A percentile compares a stretch with the other conserved stretches of the same genome.
Evolutionary conservation across 2,888 invertebrate genomes (phyloP).

Genomic region (Sipunculus nudus): DNA sequence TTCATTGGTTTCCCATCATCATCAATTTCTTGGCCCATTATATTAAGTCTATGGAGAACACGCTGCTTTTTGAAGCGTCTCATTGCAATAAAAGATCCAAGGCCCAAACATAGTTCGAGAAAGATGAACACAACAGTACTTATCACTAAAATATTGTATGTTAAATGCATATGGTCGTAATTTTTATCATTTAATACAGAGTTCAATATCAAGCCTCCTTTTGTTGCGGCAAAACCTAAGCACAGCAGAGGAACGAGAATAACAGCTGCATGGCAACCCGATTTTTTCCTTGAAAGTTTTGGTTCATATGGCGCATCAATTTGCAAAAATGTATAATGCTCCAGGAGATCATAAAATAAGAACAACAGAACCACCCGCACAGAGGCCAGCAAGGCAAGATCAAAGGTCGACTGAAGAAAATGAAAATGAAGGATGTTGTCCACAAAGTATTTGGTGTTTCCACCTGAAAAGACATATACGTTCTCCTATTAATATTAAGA

Average conservation of each 20-base stretch:
- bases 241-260: constrained; percentile 38
- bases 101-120: constrained; percentile 46
- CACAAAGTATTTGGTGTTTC: constrained; percentile 54
- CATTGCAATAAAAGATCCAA: constrained; percentile 47
- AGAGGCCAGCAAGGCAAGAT: constrained; percentile 52
- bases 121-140: constrained; percentile 46
- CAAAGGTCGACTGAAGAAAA: constrained; percentile 56
- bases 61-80: constrained; percentile 43
- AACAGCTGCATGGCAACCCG: constrained; percentile 32
- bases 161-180: constrained; percentile 50
- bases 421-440: constrained; percentile 56
- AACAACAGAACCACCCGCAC: constrained; percentile 49
- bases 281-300: constrained; percentile 22
- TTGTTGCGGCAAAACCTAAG: constrained; percentile 42
- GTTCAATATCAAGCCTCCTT: constrained; percentile 53
- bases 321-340: constrained; percentile 41
- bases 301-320: constrained; percentile 44
- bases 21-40: constrained; percentile 52
- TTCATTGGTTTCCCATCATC: constrained; percentile 53
- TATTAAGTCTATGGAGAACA: constrained; percentile 51
- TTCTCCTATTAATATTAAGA: too few relatives aligned
- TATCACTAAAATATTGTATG: constrained; percentile 54
- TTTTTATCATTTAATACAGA: constrained; percentile 39
- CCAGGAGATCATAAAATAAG: constrained; percentile 44
- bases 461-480: constrained; percentile 47